Percentiles rank a stretch among this genome's conserved stretches.
These are phyloP conservation scores for Musca domestica DNA, from an alignment of 1,140 invertebrate genomes.

Conservation along the genomic window DNA sequence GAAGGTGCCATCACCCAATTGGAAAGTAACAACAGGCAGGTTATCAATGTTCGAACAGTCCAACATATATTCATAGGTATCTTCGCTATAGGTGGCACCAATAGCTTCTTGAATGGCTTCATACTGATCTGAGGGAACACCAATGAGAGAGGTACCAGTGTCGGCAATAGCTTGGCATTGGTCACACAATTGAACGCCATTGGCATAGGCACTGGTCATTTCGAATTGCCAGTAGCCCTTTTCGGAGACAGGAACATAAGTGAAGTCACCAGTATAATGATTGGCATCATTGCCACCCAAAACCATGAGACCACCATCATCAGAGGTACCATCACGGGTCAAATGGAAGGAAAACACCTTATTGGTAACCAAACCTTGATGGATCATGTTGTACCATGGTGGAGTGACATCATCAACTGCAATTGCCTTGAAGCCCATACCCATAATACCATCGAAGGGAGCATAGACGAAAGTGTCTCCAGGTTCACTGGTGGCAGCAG, in stretches of 20 bases:
- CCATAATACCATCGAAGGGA: constrained; percentile 95
- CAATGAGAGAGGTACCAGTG: constrained; percentile 74
- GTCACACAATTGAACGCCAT: constrained; percentile 46
- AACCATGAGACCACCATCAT: constrained; percentile 39
- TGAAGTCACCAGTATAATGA: constrained; percentile 35
- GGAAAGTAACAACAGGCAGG: constrained; percentile 32
- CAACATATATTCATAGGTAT: constrained; percentile 1
- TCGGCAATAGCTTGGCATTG: constrained; percentile 70
- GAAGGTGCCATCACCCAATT: constrained; percentile 39
- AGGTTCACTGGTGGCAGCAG: constrained; percentile 90
- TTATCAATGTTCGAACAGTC: constrained; percentile 14
- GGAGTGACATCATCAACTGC: constrained; percentile 86
- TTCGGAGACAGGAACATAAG: constrained; percentile 46
- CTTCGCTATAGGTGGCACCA: neutral
- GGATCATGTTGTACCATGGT: constrained; percentile 92
- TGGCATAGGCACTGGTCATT: constrained; percentile 35
- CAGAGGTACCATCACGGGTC: constrained; percentile 62
- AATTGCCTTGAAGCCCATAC: constrained; percentile 85
- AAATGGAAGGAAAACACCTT: constrained; percentile 95
- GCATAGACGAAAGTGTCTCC: constrained; percentile 84
- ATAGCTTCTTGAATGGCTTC: neutral
- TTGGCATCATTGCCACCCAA: constrained; percentile 44
- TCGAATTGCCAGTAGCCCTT: constrained; percentile 53
- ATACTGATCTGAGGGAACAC: constrained; percentile 59
- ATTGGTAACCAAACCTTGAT: constrained; percentile 71